Conservation (phyloP, 2,113 vertebrate genomes). For the Naja naja region DNA sequence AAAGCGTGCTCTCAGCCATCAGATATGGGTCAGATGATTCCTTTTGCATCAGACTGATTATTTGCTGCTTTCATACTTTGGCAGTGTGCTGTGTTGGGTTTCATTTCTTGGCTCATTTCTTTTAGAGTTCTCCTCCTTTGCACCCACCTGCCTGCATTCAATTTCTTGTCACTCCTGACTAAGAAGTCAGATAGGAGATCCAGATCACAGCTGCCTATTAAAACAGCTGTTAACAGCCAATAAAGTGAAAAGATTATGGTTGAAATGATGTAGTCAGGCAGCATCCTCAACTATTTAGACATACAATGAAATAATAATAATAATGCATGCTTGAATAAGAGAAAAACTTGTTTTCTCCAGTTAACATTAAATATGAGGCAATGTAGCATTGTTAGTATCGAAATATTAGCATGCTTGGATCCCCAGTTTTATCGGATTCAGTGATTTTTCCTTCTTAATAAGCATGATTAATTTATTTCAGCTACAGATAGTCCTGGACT, state of each 20-base stretch:
- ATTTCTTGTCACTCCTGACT: neutral
- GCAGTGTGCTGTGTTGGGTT: neutral
- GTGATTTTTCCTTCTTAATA: neutral
- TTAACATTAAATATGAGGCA: neutral
- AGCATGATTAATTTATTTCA: neutral
- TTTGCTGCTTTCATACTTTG: neutral
- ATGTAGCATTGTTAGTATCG: neutral
- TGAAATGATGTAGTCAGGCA: neutral
- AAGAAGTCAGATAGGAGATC: neutral
- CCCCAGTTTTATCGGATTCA: neutral
- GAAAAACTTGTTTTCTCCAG: neutral
- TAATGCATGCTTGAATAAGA: neutral
- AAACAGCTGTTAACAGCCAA: neutral
- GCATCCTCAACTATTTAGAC: neutral
- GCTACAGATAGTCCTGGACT: neutral
- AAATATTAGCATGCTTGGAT: neutral
- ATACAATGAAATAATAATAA: neutral
- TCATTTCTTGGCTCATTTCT: neutral
- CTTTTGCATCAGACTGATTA: neutral
- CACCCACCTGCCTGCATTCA: neutral
- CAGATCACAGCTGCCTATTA: neutral
- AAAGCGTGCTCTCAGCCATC: neutral
- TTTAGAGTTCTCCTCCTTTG: neutral
- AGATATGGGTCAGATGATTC: neutral
- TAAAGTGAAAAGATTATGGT: neutral